Conservation (phyloP, 2,113 vertebrate species). For the Notarius quadriscutis region DNA sequence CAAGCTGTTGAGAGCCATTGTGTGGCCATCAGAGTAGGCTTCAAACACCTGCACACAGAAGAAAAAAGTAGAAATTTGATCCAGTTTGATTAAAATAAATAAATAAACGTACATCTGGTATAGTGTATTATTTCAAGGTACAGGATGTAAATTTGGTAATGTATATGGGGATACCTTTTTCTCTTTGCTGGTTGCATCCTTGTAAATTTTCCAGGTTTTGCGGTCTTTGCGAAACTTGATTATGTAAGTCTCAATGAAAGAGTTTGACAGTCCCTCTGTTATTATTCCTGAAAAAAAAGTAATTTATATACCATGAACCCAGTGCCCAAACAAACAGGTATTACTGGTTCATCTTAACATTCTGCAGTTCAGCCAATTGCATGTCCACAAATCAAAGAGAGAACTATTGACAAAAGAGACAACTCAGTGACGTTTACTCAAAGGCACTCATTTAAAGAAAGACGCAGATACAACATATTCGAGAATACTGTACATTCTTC, state of each 20-base stretch:
- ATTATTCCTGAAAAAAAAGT: constrained; percentile 70
- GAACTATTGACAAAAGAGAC: background rate
- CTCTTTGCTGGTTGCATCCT: constrained; percentile 69
- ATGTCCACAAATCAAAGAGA: background rate
- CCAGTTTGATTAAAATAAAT: background rate
- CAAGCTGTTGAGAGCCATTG: constrained; percentile 76
- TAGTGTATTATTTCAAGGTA: background rate
- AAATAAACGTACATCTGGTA: background rate
- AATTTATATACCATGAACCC: background rate
- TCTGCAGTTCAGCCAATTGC: background rate
- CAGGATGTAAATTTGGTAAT: background rate
- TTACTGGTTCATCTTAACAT: background rate
- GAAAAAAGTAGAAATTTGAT: background rate
- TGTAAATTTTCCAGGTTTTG: constrained; percentile 81
- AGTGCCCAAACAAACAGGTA: background rate
- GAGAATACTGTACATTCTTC: background rate
- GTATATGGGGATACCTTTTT: constrained; percentile 69
- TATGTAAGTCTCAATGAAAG: constrained; percentile 72
- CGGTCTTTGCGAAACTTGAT: constrained; percentile 78
- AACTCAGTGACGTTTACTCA: background rate
- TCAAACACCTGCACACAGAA: constrained; percentile 75
- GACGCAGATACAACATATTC: background rate
- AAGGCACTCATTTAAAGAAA: background rate
- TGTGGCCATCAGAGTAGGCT: constrained; percentile 70
- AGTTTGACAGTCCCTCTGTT: constrained; percentile 71